Percentiles rank a stretch among this genome's conserved stretches.
These are phyloP conservation scores for Pyrochroa serraticornis DNA, from an alignment of 2,888 invertebrate genomes.

Conservation along the genomic window DNA sequence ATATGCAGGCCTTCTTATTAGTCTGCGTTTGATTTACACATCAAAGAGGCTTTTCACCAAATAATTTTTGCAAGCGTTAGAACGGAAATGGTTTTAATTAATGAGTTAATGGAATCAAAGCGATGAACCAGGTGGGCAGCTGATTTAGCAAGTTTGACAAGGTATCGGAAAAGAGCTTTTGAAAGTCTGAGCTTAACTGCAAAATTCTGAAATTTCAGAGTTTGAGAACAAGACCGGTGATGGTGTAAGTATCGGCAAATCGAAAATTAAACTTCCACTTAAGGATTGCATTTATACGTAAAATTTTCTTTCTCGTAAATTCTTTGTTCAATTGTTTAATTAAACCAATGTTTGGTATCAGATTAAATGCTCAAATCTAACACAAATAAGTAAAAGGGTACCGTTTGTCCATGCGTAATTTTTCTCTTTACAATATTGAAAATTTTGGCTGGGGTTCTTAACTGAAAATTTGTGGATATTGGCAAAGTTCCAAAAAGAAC, in stretches of 20 bases:
- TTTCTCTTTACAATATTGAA: too few relatives aligned
- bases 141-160: slow-evolving; percentile 1
- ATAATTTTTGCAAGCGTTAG: too few relatives aligned
- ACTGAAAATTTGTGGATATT: too few relatives aligned
- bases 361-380: too few relatives aligned
- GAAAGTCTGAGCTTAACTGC: neutral
- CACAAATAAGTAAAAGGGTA: too few relatives aligned
- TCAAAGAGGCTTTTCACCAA: too few relatives aligned
- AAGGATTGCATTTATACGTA: neutral
- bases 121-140: neutral
- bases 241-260: neutral
- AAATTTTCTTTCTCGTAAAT: neutral
- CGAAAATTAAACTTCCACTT: neutral
- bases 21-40: too few relatives aligned
- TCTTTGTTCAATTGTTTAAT: neutral
- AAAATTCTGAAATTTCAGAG: neutral
- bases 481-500: too few relatives aligned
- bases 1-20: too few relatives aligned
- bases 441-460: too few relatives aligned
- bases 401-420: too few relatives aligned
- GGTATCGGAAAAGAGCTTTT: neutral
- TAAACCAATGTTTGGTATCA: neutral
- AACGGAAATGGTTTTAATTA: neutral
- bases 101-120: neutral
- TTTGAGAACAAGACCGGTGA: neutral